phyloP scores from a whole-genome alignment of 2,797 vertebrate genomes.

The Lutjanus argentimaculatus region DNA sequence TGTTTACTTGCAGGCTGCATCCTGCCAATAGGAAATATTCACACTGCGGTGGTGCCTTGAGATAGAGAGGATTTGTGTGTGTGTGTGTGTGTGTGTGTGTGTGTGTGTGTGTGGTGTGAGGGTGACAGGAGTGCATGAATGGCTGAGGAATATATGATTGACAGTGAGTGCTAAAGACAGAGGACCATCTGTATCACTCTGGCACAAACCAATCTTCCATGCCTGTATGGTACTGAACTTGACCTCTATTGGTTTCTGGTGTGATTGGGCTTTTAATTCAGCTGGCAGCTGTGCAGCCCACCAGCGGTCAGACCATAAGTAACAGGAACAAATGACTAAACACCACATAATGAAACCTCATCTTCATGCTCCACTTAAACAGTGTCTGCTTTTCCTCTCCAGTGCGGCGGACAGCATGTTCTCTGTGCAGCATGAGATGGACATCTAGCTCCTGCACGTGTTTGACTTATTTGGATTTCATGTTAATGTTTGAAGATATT shows the following conservation, averaged over 20 bases:
- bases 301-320: constrained; percentile 42
- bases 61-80: constrained; percentile 39
- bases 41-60: constrained; percentile 45
- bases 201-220: constrained; percentile 41
- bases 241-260: constrained; percentile 49
- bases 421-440: background rate
- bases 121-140: constrained; percentile 32
- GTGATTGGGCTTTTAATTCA: constrained; percentile 64
- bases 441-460: background rate
- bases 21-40: constrained; percentile 62
- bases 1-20: constrained; percentile 55
- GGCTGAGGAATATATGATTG: constrained; percentile 52
- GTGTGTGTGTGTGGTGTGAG: constrained; percentile 20
- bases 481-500: background rate
- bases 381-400: constrained; percentile 20
- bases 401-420: background rate
- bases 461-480: background rate
- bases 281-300: constrained; percentile 47
- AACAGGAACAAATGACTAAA: constrained; percentile 46
- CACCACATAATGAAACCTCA: constrained; percentile 50
- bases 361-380: constrained; percentile 32
- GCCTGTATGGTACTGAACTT: constrained; percentile 37
- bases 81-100: constrained; percentile 19
- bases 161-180: constrained; percentile 60
- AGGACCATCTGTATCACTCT: constrained; percentile 60